Evolutionary conservation across 1,140 invertebrate genomes (phyloP).

Genomic region (Battus philenor): DNA sequence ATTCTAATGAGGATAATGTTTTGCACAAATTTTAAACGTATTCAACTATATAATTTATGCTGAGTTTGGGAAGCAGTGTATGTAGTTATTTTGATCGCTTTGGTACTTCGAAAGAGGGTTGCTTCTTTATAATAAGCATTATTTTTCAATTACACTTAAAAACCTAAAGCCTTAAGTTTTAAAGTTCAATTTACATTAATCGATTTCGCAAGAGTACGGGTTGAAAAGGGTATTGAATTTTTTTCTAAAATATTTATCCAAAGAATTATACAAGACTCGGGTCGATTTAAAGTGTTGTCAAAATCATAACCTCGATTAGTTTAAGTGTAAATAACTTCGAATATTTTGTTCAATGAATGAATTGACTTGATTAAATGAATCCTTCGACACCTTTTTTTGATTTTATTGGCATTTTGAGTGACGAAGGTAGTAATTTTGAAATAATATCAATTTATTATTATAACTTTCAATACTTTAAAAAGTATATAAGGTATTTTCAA

Average conservation of each 20-base stretch:
- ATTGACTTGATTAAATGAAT: conserved; percentile 3
- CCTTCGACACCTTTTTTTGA: background rate
- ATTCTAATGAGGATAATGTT: too few relatives aligned
- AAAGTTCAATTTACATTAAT: conserved; percentile 5
- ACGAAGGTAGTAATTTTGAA: too few relatives aligned
- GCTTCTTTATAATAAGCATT: conserved; percentile 14
- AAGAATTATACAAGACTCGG: conserved; percentile 5
- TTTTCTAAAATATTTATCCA: conserved; percentile 14
- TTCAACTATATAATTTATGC: too few relatives aligned
- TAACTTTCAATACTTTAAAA: too few relatives aligned
- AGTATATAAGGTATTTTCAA: too few relatives aligned
- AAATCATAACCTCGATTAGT: conserved; percentile 14
- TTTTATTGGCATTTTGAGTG: too few relatives aligned
- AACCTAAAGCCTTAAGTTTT: background rate
- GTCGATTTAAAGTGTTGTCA: conserved; percentile 10
- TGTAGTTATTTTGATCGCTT: conserved; percentile 14
- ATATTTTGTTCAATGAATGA: conserved; percentile 13
- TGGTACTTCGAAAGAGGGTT: conserved; percentile 15
- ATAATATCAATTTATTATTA: too few relatives aligned
- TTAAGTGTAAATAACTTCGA: conserved; percentile 9
- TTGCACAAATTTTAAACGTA: too few relatives aligned
- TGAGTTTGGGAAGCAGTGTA: conserved; percentile 3
- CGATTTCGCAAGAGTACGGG: background rate
- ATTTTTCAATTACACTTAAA: background rate
- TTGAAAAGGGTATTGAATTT: conserved; percentile 13